Conservation (phyloP, 1,140 invertebrate species). For the Reticulitermes speratus region DNA sequence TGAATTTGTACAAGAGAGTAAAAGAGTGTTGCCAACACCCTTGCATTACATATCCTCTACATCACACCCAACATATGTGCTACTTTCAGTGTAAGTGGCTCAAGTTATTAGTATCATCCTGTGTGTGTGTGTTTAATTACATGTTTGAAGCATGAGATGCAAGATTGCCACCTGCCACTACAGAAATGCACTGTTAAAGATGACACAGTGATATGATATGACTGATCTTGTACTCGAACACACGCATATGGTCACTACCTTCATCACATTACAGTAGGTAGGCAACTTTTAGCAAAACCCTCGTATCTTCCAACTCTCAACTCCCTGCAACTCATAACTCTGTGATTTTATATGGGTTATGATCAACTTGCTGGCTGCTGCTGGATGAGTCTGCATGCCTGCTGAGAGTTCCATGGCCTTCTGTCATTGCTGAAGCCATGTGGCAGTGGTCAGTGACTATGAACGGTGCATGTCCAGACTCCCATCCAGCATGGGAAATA, state of each 20-base stretch:
- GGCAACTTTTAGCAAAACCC: background rate
- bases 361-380: background rate
- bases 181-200: background rate
- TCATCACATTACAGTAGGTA: background rate
- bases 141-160: background rate
- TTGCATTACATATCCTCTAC: background rate
- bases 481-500: background rate
- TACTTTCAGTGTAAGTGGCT: background rate
- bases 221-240: background rate
- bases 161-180: background rate
- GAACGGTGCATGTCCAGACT: background rate
- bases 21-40: background rate
- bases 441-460: slow-evolving; percentile 4
- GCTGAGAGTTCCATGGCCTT: slow-evolving; percentile 1
- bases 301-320: background rate
- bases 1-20: background rate
- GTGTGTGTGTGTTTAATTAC: background rate
- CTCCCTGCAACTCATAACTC: slow-evolving; percentile 18
- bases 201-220: background rate
- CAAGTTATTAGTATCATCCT: background rate
- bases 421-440: background rate
- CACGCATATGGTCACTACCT: background rate
- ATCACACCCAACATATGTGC: background rate
- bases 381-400: background rate
- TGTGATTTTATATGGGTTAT: slow-evolving; percentile 8